Evolutionary conservation across 2,888 invertebrate species (phyloP).

Genomic region (Cosmorhoe ocellata): DNA sequence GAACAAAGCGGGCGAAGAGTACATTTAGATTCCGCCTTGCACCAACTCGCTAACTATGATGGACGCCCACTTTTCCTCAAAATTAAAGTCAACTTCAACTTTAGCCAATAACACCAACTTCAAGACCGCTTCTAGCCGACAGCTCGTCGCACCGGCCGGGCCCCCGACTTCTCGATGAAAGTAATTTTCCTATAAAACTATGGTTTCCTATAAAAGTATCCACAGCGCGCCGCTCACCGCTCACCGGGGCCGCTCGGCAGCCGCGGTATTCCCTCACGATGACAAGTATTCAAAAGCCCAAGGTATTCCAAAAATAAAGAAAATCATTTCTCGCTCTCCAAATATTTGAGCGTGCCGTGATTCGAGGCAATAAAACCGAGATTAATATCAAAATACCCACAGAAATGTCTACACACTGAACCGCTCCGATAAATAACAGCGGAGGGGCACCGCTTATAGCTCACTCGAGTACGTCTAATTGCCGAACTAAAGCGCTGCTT

Average conservation of each 20-base stretch:
- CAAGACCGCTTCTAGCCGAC: conserved; percentile 5
- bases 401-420: conserved; percentile 30
- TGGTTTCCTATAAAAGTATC: too few species aligned
- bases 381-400: conserved; percentile 37
- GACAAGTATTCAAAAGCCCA: conserved; percentile 5
- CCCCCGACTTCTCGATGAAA: not conserved
- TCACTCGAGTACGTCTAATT: conserved; percentile 37
- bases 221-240: too few species aligned
- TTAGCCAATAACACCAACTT: conserved; percentile 12
- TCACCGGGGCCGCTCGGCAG: too few species aligned
- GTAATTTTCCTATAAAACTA: too few species aligned
- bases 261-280: not conserved
- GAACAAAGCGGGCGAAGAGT: too few species aligned
- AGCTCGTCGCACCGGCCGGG: too few species aligned
- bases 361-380: conserved; percentile 33
- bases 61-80: conserved; percentile 16
- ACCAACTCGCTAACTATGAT: conserved; percentile 25
- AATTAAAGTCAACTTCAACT: conserved; percentile 24
- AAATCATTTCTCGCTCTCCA: conserved; percentile 17
- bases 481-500: conserved; percentile 35
- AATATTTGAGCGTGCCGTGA: conserved; percentile 30
- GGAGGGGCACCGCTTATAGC: conserved; percentile 33
- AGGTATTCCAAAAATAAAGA: conserved; percentile 4
- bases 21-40: conserved; percentile 6
- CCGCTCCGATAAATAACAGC: conserved; percentile 30